Evolutionary conservation across 2,797 vertebrate genomes (phyloP), one percentile per base, ranked within the genome.

Genomic region (Melanogrammus aeglefinus): DNA sequence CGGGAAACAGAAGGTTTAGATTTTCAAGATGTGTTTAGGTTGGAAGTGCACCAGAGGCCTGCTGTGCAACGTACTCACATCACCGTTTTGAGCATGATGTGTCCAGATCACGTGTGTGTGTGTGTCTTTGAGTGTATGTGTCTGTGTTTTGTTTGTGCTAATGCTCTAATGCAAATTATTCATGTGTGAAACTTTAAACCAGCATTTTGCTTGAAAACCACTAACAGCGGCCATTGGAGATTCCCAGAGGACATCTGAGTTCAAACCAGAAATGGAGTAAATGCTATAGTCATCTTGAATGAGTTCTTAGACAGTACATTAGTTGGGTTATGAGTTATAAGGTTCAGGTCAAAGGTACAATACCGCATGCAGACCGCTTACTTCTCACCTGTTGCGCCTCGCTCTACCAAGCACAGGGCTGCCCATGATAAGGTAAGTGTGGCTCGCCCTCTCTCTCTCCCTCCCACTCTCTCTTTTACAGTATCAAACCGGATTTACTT

Each of bases 1-100:
- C 2, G 9, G 24, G n/a, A 76, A 83, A 71, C 14, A 6, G 21
- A 83, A 71, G 76, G 0, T 3, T 74, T 79, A 77, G 8, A 12
- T 21, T 8, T 12, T 44, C 7, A 44, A 33, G 47, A 31, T 24
- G 75, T 29, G 63, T 81, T 78, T 83, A 86, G 33, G 79, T 80
- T 88, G 33, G 85, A 29, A 39, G 86, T 88, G 88, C 91, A 94
- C 91, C 90, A 87, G 79, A 91, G 91, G 91, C 92, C 93, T 88
- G 90, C 92, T 93, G 85, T 79, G 91, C 93, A 90, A 90, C 83
- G 66, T 70, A 75, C 73, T 44, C 82, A 88, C 90, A 47, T 90
- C 92, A 96, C 90, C 93, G 94, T 94, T 96, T 98, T 72, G 96
- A 99, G 97, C 97, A 99, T 98, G 97, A 96, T 98, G 97, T 98